Percentiles rank a stretch among this genome's conserved stretches.
Conservation (phyloP, 2,888 invertebrate species). For the Unio pictorum region DNA sequence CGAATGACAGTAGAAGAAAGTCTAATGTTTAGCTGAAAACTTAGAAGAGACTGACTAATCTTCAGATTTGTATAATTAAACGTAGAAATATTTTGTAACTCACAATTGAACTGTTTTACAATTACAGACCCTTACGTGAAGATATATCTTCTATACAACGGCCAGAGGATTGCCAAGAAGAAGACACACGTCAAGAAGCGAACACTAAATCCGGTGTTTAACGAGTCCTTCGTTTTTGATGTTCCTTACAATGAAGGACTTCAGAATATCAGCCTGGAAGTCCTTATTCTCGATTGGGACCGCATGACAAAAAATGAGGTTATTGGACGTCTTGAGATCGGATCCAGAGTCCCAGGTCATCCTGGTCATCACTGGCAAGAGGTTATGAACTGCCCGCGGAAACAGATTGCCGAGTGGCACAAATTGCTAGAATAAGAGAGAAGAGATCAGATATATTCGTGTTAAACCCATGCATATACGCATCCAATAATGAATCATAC, state of each 20-base stretch:
- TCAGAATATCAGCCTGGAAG: constrained; percentile 85
- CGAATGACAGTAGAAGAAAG: no score
- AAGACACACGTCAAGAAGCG: constrained; percentile 99
- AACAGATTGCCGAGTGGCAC: constrained; percentile 99
- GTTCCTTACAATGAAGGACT: constrained; percentile 87
- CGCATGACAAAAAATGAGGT: constrained; percentile 98
- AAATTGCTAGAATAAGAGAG: constrained; percentile 77
- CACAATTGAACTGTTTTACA: background rate
- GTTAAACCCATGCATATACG: no score
- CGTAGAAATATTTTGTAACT: background rate
- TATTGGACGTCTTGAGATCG: constrained; percentile 94
- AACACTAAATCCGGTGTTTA: constrained; percentile 97
- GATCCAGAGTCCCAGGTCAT: constrained; percentile 75
- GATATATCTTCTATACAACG: constrained; percentile 95
- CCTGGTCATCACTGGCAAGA: constrained; percentile 94
- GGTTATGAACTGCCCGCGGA: constrained; percentile 95
- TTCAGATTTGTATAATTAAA: background rate
- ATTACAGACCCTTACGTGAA: constrained; percentile 93
- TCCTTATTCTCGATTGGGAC: constrained; percentile 95
- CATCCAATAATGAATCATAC: no score
- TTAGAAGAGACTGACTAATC: background rate
- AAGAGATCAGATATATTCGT: no score
- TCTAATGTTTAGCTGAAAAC: background rate
- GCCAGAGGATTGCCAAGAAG: constrained; percentile 98
- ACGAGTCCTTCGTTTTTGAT: constrained; percentile 98